Percentiles rank a stretch among this genome's conserved stretches.
Conservation (phyloP, 64 coral and sea anemone genomes). For the Anthopleura sola region DNA sequence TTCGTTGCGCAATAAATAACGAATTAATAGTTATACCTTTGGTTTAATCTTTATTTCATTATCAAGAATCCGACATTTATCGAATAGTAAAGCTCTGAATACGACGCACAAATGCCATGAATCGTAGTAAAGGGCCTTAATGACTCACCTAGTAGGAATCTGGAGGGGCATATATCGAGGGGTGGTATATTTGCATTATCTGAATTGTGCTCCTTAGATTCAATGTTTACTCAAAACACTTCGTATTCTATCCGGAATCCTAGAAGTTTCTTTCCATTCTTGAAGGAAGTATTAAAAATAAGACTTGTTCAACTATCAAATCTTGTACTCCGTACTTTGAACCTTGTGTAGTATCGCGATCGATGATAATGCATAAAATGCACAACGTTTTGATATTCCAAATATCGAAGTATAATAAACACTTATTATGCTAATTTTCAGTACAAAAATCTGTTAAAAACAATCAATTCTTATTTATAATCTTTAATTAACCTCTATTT, state of each 20-base stretch:
- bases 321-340: background rate
- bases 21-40: background rate
- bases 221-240: background rate
- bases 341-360: background rate
- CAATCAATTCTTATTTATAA: background rate
- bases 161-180: background rate
- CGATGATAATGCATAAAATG: background rate
- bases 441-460: background rate
- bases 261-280: background rate
- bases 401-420: background rate
- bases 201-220: background rate
- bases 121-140: background rate
- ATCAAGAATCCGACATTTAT: background rate
- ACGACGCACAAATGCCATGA: background rate
- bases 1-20: slow-evolving; percentile 18
- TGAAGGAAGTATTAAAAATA: background rate
- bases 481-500: background rate
- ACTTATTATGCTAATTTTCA: background rate
- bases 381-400: background rate
- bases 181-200: slow-evolving; percentile 1
- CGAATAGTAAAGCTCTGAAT: background rate
- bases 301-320: background rate
- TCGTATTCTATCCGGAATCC: background rate
- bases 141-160: slow-evolving; percentile 2
- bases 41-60: background rate